Conservation (phyloP, 2,888 invertebrate species). For the Embidobia sp. region DNA sequence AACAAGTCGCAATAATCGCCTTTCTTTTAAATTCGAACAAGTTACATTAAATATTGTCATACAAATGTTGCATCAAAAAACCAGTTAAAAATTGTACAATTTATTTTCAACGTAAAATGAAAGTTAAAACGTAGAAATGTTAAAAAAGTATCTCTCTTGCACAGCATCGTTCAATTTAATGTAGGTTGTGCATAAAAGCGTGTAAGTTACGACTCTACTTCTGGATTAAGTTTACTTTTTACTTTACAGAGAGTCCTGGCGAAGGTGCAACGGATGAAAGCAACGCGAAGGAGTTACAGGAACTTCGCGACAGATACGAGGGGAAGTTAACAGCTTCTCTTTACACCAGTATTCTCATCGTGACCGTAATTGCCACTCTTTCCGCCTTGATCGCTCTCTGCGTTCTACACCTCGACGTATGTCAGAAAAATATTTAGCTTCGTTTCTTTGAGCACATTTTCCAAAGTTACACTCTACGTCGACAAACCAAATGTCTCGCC, state of each 20-base stretch:
- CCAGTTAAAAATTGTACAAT: neutral
- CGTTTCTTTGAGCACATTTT: too few species aligned
- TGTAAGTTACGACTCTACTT: conserved; percentile 27
- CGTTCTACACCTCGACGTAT: conserved; percentile 84
- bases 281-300: conserved; percentile 75
- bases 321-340: conserved; percentile 87
- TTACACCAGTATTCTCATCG: conserved; percentile 87
- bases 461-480: too few species aligned
- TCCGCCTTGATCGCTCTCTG: conserved; percentile 85
- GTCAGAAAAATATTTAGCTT: conserved; percentile 71
- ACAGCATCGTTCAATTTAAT: conserved; percentile 18
- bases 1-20: too few species aligned
- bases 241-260: conserved; percentile 70
- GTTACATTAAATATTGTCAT: too few species aligned
- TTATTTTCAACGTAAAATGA: conserved; percentile 11
- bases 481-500: too few species aligned
- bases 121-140: conserved; percentile 6
- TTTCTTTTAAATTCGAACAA: too few species aligned
- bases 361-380: conserved; percentile 85
- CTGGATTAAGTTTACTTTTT: conserved; percentile 56
- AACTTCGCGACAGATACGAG: conserved; percentile 78
- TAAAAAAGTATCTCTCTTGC: conserved; percentile 19
- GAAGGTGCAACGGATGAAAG: conserved; percentile 68
- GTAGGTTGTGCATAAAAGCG: conserved; percentile 31
- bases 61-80: too few species aligned